Base-by-base conservation (phyloP, 2,113 vertebrate genomes). In the Lasiurus cinereus region DNA sequence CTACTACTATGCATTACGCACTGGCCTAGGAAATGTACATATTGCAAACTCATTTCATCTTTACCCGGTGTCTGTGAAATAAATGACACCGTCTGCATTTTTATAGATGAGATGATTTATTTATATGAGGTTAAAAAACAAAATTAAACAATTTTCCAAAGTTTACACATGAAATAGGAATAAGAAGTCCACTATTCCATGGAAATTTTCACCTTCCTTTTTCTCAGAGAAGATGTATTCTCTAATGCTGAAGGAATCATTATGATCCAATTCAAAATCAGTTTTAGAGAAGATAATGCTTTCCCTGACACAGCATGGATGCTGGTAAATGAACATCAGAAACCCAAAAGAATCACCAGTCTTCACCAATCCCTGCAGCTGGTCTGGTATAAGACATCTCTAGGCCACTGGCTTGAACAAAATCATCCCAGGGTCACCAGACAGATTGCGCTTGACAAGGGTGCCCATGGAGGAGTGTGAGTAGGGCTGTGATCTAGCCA, bases 341-440 rank as follows among this genome's bases (percentile, higher is more conserved):
- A 48, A 43, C n/a, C 5, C 6, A 4, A 59, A 62, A 39, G 39
- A 50, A 43, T 69, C 12, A 5, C 16, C 52, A 46, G 1, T 11
- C 6, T 93, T 70, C 36, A 50, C 3, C 33, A 29, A 27, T 52
- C 13, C 7, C 74, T 59, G 33, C 46, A 54, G 39, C 19, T 73
- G 50, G 36, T 69, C 36, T 83, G 77, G 6, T 92, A 78, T 89
- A 78, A 84, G 52, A 22, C 24, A 84, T 10, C 67, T 83, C 79
- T 54, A 77, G 27, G 59, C 54, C 48, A 91, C 18, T 69, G 7
- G 22, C 48, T 93, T 93, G 78, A 22, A 87, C 10, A 90, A 95
- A 89, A 69, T 46, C 56, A 66, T 76, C 16, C 4, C 36, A 85
- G 31, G 16, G 16, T 39, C 36, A 6, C 89, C 19, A 70, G 52